These are phyloP conservation scores for Bolinopsis microptera DNA, from an alignment of 37 sponge, comb jelly and placozoan species.

Conservation along the genomic window DNA sequence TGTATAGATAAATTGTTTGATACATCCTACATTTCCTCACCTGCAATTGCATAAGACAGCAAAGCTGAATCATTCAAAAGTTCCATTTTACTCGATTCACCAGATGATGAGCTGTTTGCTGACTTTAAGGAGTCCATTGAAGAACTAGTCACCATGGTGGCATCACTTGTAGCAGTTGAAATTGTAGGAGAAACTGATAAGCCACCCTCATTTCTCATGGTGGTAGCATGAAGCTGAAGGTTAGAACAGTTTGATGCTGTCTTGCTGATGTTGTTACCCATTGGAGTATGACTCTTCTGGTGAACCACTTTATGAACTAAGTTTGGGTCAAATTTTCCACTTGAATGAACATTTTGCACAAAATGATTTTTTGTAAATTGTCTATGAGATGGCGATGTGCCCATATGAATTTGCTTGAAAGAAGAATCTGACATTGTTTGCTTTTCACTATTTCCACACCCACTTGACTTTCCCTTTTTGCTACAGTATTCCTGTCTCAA, in stretches of 20 bases:
- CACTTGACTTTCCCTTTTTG: not conserved
- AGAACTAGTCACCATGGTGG: slow-evolving; percentile 1
- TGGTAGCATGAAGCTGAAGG: no score
- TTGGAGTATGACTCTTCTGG: no score
- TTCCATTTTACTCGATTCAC: slow-evolving; percentile 15
- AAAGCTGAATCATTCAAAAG: slow-evolving; percentile 43
- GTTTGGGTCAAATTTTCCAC: no score
- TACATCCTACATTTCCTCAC: no score
- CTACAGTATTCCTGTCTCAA: slow-evolving; percentile 3
- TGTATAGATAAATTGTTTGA: no score
- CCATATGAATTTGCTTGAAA: not conserved
- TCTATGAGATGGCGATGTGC: not conserved
- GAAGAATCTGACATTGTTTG: not conserved
- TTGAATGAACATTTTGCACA: not conserved
- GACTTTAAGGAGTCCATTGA: slow-evolving; percentile 19
- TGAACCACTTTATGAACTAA: no score
- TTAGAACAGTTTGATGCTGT: no score
- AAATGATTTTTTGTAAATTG: not conserved
- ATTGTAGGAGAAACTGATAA: not conserved
- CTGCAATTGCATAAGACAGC: slow-evolving; percentile 52
- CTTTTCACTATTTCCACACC: not conserved
- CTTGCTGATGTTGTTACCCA: no score
- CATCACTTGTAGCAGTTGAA: not conserved
- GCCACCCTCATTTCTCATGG: no score
- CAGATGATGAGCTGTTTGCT: not conserved